Conservation (phyloP, 1,140 invertebrate genomes). For the Polypedilum pembai region DNA sequence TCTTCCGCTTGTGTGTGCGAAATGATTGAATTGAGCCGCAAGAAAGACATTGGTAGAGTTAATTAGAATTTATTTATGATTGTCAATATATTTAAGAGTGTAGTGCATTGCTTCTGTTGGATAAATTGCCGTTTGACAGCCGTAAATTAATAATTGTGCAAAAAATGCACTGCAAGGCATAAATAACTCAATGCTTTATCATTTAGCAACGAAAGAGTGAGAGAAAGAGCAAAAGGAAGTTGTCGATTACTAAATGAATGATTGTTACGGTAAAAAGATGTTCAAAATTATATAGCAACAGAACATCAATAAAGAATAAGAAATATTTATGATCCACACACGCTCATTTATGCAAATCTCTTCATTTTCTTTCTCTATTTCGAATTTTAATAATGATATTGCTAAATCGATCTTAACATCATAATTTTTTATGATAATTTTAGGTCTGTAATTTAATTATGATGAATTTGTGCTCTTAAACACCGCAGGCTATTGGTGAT, state of each 20-base stretch:
- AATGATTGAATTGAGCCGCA: neutral
- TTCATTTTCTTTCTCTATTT: constrained; percentile 12
- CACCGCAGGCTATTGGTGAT: neutral
- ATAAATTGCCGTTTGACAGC: neutral
- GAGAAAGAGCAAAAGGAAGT: constrained; percentile 12
- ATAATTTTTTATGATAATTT: constrained; percentile 19
- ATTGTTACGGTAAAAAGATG: constrained; percentile 27
- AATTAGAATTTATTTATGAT: constrained; percentile 20
- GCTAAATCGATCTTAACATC: neutral
- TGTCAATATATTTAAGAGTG: neutral
- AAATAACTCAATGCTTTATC: neutral
- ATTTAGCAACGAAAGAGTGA: neutral
- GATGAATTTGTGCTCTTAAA: constrained; percentile 10
- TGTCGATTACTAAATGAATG: constrained; percentile 26
- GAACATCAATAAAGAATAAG: neutral
- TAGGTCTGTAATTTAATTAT: constrained; percentile 24
- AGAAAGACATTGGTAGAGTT: neutral
- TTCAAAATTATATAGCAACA: neutral
- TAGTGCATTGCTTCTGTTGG: neutral
- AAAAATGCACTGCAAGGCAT: neutral
- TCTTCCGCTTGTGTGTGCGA: neutral
- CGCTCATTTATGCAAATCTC: constrained; percentile 15
- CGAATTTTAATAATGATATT: neutral
- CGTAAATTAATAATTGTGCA: constrained; percentile 12
- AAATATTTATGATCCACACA: neutral